Percentiles rank a stretch among this genome's conserved stretches.
Conservation (phyloP, 2,888 invertebrate species). For the Petrolisthes cinctipes region DNA sequence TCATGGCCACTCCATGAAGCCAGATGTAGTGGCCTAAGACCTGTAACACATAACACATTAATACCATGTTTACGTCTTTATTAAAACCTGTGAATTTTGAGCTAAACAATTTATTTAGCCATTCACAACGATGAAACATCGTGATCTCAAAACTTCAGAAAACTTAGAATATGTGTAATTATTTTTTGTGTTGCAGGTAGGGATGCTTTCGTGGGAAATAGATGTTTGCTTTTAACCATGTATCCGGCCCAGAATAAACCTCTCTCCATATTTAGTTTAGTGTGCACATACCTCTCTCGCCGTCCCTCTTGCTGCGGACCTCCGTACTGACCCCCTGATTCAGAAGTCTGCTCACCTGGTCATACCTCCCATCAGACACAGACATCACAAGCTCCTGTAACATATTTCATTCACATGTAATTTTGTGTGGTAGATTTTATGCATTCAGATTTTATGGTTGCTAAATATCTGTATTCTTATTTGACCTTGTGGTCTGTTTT, state of each 20-base stretch:
- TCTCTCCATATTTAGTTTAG: no score
- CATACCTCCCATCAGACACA: not conserved
- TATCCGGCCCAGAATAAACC: no score
- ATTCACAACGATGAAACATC: no score
- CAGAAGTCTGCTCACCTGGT: not conserved
- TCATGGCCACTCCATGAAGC: conserved; percentile 30
- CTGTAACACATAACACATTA: conserved; percentile 5
- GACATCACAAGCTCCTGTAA: not conserved
- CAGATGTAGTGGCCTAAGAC: conserved; percentile 23
- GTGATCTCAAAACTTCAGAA: not conserved
- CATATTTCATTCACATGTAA: no score
- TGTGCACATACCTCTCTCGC: not conserved
- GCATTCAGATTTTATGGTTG: no score
- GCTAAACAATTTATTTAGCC: not conserved
- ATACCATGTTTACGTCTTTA: not conserved
- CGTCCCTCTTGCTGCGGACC: not conserved
- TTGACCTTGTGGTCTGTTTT: no score
- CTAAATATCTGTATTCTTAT: no score
- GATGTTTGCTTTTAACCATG: no score
- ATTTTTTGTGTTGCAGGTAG: not conserved
- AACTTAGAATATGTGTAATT: not conserved
- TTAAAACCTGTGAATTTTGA: not conserved
- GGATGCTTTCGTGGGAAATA: not conserved
- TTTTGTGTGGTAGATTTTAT: no score
- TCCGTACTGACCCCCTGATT: conserved; percentile 5